phyloP scores from a whole-genome alignment of 2,888 invertebrate species.

The Loripinus fragilis region DNA sequence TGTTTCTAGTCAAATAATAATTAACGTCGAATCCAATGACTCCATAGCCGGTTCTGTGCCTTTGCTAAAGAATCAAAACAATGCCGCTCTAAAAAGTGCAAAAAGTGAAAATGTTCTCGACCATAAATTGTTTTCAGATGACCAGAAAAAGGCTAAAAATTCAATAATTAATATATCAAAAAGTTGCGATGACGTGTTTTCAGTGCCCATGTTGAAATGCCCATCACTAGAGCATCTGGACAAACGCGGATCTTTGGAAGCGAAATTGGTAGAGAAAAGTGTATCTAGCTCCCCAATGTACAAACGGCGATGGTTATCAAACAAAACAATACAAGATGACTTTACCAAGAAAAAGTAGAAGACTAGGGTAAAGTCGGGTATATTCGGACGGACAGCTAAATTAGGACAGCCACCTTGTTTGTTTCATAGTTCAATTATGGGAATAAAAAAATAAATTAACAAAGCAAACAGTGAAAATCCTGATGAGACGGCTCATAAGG shows the following conservation, averaged over 20 bases:
- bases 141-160: not conserved
- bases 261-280: conserved; percentile 16
- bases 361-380: no score
- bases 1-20: conserved; percentile 22
- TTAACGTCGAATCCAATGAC: conserved; percentile 38
- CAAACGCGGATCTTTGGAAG: conserved; percentile 49
- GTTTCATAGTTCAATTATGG: no score
- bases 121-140: not conserved
- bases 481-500: no score
- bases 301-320: conserved; percentile 46
- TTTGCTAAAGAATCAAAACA: conserved; percentile 35
- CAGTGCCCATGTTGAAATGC: conserved; percentile 48
- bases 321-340: conserved; percentile 13
- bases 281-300: conserved; percentile 40
- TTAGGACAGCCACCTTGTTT: no score
- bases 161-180: conserved; percentile 30
- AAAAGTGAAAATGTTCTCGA: conserved; percentile 57
- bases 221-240: conserved; percentile 70
- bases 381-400: no score
- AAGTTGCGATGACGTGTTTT: conserved; percentile 51
- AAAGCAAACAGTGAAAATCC: no score
- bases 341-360: not conserved
- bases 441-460: no score
- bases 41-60: conserved; percentile 39
- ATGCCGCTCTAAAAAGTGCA: conserved; percentile 21